Evolutionary conservation across 2,888 invertebrate genomes (phyloP).

Genomic region (Drosophila leonis): DNA sequence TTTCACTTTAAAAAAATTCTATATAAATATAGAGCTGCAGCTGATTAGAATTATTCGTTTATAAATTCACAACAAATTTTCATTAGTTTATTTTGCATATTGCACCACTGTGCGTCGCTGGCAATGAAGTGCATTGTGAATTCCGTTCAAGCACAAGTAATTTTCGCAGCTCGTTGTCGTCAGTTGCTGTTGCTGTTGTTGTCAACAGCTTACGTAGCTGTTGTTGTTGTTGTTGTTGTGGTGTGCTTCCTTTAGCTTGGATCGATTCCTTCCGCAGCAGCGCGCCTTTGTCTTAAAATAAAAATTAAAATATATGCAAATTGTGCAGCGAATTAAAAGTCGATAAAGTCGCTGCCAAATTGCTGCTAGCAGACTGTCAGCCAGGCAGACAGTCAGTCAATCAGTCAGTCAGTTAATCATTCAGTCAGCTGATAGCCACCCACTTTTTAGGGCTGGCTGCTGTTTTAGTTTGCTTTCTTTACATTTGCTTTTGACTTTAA

Average conservation of each 20-base stretch:
- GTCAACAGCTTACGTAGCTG: conserved; percentile 11
- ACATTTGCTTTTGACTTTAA: conserved; percentile 6
- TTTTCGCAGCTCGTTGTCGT: conserved; percentile 66
- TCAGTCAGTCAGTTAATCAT: conserved; percentile 14
- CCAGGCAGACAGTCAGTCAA: conserved; percentile 8
- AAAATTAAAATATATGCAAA: conserved; percentile 61
- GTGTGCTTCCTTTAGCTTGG: conserved; percentile 69
- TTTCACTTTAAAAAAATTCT: too few relatives aligned
- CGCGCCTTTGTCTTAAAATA: conserved; percentile 49
- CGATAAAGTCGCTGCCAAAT: conserved; percentile 57
- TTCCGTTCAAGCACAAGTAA: conserved; percentile 79
- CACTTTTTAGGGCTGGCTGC: conserved; percentile 30
- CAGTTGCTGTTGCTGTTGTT: conserved; percentile 11
- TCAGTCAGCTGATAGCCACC: conserved; percentile 58
- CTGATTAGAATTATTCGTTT: not conserved
- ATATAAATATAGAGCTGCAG: not conserved
- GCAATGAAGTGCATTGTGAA: conserved; percentile 69
- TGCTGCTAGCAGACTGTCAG: conserved; percentile 37
- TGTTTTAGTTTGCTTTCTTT: conserved; percentile 14
- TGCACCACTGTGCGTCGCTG: conserved; percentile 37
- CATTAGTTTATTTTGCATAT: not conserved
- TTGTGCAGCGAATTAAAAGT: conserved; percentile 56
- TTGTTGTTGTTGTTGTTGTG: conserved; percentile 4
- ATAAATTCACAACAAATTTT: not conserved
- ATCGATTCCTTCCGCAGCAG: conserved; percentile 59